Conservation (phyloP, 2,797 vertebrate genomes). For the Phyllotis vaccarum region DNA sequence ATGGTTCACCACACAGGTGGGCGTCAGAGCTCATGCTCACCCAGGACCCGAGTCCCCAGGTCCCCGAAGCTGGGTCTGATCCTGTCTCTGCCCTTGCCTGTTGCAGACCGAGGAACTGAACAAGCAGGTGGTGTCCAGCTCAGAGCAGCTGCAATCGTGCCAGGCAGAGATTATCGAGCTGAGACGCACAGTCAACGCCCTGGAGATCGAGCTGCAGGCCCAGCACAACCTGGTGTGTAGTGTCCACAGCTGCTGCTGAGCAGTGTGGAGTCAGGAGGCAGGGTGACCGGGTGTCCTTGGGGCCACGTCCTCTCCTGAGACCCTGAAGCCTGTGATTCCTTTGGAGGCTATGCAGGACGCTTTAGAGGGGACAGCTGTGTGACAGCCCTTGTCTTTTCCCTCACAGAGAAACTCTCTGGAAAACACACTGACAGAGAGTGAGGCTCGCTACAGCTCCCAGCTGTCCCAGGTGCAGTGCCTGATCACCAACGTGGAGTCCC, state of each 20-base stretch:
- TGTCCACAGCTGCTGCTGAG: neutral
- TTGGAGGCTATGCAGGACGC: neutral
- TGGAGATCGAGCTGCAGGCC: constrained; percentile 86
- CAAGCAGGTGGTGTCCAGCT: constrained; percentile 77
- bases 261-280: accelerated
- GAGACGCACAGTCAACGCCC: constrained; percentile 85
- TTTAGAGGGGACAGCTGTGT: neutral
- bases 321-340: neutral
- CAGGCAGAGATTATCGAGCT: constrained; percentile 79
- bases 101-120: constrained; percentile 80
- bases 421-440: constrained; percentile 34
- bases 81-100: neutral
- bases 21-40: accelerated
- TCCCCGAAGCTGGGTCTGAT: neutral
- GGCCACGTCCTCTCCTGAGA: accelerated
- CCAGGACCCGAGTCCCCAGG: accelerated
- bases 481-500: constrained; percentile 73
- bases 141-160: constrained; percentile 85
- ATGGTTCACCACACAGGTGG: constrained; percentile 92
- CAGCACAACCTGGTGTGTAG: constrained; percentile 84
- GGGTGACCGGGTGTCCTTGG: accelerated
- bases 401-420: constrained; percentile 54
- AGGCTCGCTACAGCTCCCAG: constrained; percentile 79
- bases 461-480: constrained; percentile 73
- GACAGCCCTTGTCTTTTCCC: neutral